Evolutionary conservation across 1,140 invertebrate species (phyloP), one percentile per base, ranked within the genome.

Genomic region (Dreissena rostriformis): DNA sequence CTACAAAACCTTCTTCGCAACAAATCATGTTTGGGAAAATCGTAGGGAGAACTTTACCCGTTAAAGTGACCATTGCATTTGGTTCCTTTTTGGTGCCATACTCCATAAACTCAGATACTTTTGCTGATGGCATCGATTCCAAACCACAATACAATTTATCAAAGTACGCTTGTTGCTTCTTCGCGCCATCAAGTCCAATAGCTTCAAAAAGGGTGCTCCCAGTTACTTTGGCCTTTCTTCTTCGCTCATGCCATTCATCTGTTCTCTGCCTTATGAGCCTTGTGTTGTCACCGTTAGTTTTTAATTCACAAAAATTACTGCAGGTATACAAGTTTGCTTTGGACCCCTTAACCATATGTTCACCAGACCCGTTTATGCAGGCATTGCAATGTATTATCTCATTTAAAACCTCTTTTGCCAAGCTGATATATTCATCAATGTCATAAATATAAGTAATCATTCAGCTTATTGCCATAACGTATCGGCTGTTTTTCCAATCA

Each of bases 151-250:
- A 19, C 24, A 86, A 78, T n/a, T 72, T 82, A 26, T 86, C 84
- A 28, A 82, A 86, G 52, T 82, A 55, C 22, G 77, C 74, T 24
- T 73, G 68, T 71, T 76, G 65, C 19, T 49, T 74, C 26, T 66
- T 29, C 66, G 82, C 22, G 0, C 73, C 57, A 63, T 86, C 84
- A 22, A 70, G 63, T 28, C 84, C 79, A 19, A 77, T n/a, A 65
- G 84, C 84, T 49, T 39, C 22, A 53, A 29, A 82, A 19, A 86
- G 49, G 49, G 84, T 86, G 53, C 84, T 86, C 61, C 73, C 84
- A 51, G 84, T 81, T 19, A 86, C 72, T 65, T 68, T 86, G 22
- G 76, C 84, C 10, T n/a, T 55, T 49, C 71, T 75, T 63, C 77
- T 57, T 51, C 71, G 26, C 26, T 76, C 63, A 74, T 76, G 77